Evolutionary conservation across 2,888 invertebrate genomes (phyloP), one percentile per base, ranked within the genome.

Genomic region (Parnassius orleans): DNA sequence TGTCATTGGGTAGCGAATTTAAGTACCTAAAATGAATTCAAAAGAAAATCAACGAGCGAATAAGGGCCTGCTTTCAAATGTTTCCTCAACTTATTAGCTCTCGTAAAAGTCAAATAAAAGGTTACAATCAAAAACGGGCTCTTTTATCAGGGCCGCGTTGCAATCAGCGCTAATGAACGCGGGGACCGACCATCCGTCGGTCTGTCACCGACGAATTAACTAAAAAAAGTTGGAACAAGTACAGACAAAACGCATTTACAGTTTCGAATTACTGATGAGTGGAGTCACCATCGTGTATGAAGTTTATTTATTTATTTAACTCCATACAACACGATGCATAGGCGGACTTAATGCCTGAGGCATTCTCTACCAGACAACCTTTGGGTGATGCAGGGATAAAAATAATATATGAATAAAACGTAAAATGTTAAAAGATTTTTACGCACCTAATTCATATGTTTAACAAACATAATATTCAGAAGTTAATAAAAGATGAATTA

Each of bases 121-220:
- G 65, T 65, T 53, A 64, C 63, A 59, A 56, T 58, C 59, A 54
- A 58, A 65, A 67, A 66, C 61, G 62, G 64, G 59, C 60, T 50
- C 56, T 65, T 68, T 68, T 68, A 67, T 68, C 63, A 66, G 67
- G 67, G 59, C 66, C 64, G 71, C 74, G 78, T 75, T 73, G 81
- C 83, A 84, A 83, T 84, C 84, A 83, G 72, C 63, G 72, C 71
- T 84, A 83, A 84, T 83, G 83, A 84, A 82, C 72, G 72, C 66
- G 71, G 70, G 68, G 69, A 69, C 64, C 71, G 66, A 15, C 61
- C 50, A 72, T 72, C 72, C 68, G 73, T 73, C 74, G 64, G 68
- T 68, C 66, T 78, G 76, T 76, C 77, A 75, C 75, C 71, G 74
- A 70, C 71, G 72, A 79, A 79, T 80, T 81, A 79, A 73, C 69